Base-by-base conservation (phyloP, 2,113 vertebrate genomes). In the Marmota flaviventris region DNA sequence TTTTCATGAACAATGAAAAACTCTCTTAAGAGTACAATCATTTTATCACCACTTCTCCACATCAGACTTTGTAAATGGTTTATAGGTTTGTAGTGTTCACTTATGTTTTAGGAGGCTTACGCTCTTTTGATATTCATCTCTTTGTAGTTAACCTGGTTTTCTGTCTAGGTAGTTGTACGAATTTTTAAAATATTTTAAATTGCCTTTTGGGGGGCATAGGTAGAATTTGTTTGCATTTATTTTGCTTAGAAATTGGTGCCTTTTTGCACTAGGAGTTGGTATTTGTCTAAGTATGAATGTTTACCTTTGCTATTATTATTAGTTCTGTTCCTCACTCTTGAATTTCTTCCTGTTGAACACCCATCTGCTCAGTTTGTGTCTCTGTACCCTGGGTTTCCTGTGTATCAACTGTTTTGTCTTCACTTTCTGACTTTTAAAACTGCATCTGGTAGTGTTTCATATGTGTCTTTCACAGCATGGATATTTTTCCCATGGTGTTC, bases 141-240 rank as follows among this genome's bases (percentile, higher is more conserved):
- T 96, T 67, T 87, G 53, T 65, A 61, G 18, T 51, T 77, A 86
- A 67, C 45, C 12, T 93, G 32, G 63, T 37, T 93, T 92, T 93
- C 92, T 88, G 27, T 14, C 34, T 89, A 27, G n/a, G 89, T 76
- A 67, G n/a, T 72, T 84, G 32, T 77, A 63, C 82, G 37, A 89
- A 11, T 90, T 97, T 69, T 61, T 63, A 91, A 86, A 45, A n/a
- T 70, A 76, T 53, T 87, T 53, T 25, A 76, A 93, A 61, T 82
- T 37, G 37, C 17, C 51, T 73, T 89, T 73, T 53, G 14, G 56
- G 42, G 14, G 61, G 39, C 18, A 42, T 13, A 89, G 39, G 42
- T 87, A 22, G 22, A 29, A 24, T 45, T 81, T 96, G 16, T 92
- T 94, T 85, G 65, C 16, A 63, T 32, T 69, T 82, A 65, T 89